Evolutionary conservation across 2,113 vertebrate genomes (phyloP), one percentile per base, ranked within the genome.

Genomic region (Semicossyphus pulcher): DNA sequence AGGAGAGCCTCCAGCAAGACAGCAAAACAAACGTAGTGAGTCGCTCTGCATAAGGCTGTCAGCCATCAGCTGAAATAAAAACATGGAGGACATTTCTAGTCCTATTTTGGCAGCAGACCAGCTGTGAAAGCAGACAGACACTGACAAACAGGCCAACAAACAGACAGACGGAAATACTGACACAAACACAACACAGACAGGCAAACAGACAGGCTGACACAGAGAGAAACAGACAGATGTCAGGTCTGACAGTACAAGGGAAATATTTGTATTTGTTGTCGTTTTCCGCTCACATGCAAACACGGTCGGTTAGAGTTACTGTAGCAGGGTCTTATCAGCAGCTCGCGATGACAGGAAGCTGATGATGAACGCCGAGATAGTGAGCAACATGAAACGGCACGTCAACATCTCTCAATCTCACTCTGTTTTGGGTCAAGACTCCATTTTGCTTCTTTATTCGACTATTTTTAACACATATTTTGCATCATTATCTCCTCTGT

Each of bases 161-260:
- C 53, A 47, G 47, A 34, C 36, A 34, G 37, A 66, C 28, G 18
- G n/a, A 42, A 36, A 39, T 7, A 53, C 39, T 26, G 39, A 49
- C 20, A 51, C 26, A 56, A 23, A 64, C 31, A 29, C 34, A 48
- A 44, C 75, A 64, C 45, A 68, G 32, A 72, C 57, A 47, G 45
- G 25, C 47, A 23, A 32, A 80, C 57, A 61, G 71, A 76, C 54
- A 11, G 28, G 54, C 56, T 39, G 77, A 77, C 36, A 52, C 34
- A 58, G 28, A 49, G 49, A 68, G 59, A 74, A 57, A 85, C 1
- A 80, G 74, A 75, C 75, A 82, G 64, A 83, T 72, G 84, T 81
- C 51, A 2, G 25, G 39, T 18, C 2, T 76, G 72, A 74, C 70
- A 68, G 25, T 71, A 63, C 59, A 86, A 82, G 61, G 32, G 63